Conservation (phyloP, 2,113 vertebrate species). For the Otus sunia region DNA sequence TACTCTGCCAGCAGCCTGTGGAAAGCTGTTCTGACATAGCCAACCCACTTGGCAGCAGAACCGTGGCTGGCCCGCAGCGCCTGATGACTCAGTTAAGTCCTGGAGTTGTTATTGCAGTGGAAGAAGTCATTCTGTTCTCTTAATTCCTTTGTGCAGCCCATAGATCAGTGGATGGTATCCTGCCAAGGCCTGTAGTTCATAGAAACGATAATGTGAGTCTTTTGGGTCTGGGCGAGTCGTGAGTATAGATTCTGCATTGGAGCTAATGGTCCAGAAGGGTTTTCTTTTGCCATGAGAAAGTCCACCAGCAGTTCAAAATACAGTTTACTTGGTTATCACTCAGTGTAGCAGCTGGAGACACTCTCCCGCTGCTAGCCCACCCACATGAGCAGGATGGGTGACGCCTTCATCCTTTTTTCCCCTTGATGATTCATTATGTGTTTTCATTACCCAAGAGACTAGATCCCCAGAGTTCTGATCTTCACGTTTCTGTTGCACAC, state of each 20-base stretch:
- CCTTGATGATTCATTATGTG: neutral
- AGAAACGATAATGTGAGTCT: neutral
- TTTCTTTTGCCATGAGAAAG: neutral
- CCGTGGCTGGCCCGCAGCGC: neutral
- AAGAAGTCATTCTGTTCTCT: constrained; percentile 51
- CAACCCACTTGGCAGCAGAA: constrained; percentile 30
- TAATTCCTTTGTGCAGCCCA: constrained; percentile 9
- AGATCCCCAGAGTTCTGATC: neutral
- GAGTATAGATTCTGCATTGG: neutral
- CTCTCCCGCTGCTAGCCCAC: neutral
- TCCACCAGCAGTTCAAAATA: neutral
- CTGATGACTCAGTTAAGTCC: constrained; percentile 51
- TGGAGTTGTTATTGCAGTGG: constrained; percentile 38
- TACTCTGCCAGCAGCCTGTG: constrained; percentile 27
- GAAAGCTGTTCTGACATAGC: constrained; percentile 17
- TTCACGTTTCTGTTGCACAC: neutral
- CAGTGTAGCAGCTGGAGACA: neutral
- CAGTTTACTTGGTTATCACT: neutral
- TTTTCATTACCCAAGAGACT: neutral
- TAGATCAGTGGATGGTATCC: neutral
- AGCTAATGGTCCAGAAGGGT: neutral
- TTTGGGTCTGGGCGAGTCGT: neutral
- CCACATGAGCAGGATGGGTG: neutral
- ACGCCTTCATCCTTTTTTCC: neutral
- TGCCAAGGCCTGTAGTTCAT: constrained; percentile 29